These are phyloP conservation scores for Cherax destructor DNA, from an alignment of 1,140 invertebrate species.

Conservation along the genomic window DNA sequence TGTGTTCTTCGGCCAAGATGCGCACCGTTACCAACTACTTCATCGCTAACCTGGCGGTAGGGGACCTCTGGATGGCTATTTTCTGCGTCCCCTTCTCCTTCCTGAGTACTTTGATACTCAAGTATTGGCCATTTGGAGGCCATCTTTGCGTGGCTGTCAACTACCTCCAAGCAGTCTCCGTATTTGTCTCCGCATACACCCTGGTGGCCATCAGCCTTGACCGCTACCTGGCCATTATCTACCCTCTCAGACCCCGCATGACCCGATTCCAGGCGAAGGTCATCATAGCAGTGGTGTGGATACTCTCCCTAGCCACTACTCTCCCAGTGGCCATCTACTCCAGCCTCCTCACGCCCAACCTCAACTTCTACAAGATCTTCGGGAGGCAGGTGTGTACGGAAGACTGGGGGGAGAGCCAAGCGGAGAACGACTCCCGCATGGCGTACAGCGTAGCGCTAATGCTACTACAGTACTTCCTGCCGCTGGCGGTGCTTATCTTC, in stretches of 20 bases:
- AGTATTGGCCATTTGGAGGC: slow-evolving; percentile 89
- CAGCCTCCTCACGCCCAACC: slow-evolving; percentile 71
- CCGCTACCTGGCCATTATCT: slow-evolving; percentile 91
- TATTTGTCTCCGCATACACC: slow-evolving; percentile 89
- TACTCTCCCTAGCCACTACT: slow-evolving; percentile 86
- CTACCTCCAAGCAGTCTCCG: slow-evolving; percentile 85
- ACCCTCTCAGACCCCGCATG: slow-evolving; percentile 87
- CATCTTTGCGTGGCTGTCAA: slow-evolving; percentile 86
- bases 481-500: slow-evolving; percentile 87
- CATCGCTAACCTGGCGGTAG: slow-evolving; percentile 89
- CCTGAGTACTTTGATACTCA: slow-evolving; percentile 83
- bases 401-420: slow-evolving; percentile 59
- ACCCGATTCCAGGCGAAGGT: slow-evolving; percentile 83
- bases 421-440: slow-evolving; percentile 76
- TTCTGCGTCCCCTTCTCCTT: slow-evolving; percentile 93
- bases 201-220: slow-evolving; percentile 90
- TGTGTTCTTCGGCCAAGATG: slow-evolving; percentile 86
- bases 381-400: slow-evolving; percentile 79
- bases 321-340: slow-evolving; percentile 86
- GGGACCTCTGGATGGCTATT: slow-evolving; percentile 89
- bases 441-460: slow-evolving; percentile 87
- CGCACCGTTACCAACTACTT: slow-evolving; percentile 91
- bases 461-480: slow-evolving; percentile 90
- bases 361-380: slow-evolving; percentile 60
- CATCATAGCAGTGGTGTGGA: slow-evolving; percentile 81